Conservation (phyloP, 2,888 invertebrate genomes). For the Chrysomela aeneicollis region DNA sequence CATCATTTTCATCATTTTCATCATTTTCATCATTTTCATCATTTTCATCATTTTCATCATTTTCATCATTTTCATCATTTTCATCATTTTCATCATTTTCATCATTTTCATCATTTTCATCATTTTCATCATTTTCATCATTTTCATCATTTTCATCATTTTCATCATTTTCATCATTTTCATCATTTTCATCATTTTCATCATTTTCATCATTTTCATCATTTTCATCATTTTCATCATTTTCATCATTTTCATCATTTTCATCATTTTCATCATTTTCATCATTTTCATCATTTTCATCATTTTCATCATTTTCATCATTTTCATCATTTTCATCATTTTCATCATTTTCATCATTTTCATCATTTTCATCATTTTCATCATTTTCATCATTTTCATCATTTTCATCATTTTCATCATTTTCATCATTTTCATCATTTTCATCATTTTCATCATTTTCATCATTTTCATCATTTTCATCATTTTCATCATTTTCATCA, state of each 20-base stretch:
- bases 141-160: constrained; percentile 11
- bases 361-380: constrained; percentile 4
- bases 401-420: constrained; percentile 7
- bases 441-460: not conserved
- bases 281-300: constrained; percentile 5
- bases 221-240: constrained; percentile 1
- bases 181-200: constrained; percentile 12
- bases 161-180: not conserved
- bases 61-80: constrained; percentile 2
- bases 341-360: constrained; percentile 5
- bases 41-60: constrained; percentile 7
- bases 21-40: not conserved
- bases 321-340: constrained; percentile 9
- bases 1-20: constrained; percentile 4
- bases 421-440: constrained; percentile 2
- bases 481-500: constrained; percentile 6
- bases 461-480: constrained; percentile 1
- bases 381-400: not conserved
- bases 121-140: constrained; percentile 6
- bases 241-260: not conserved
- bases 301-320: not conserved
- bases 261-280: constrained; percentile 10
- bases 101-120: constrained; percentile 1
- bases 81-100: not conserved
- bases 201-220: not conserved